phyloP scores from a whole-genome alignment of 2,113 vertebrate species.

The Tetraodon nigroviridis region DNA sequence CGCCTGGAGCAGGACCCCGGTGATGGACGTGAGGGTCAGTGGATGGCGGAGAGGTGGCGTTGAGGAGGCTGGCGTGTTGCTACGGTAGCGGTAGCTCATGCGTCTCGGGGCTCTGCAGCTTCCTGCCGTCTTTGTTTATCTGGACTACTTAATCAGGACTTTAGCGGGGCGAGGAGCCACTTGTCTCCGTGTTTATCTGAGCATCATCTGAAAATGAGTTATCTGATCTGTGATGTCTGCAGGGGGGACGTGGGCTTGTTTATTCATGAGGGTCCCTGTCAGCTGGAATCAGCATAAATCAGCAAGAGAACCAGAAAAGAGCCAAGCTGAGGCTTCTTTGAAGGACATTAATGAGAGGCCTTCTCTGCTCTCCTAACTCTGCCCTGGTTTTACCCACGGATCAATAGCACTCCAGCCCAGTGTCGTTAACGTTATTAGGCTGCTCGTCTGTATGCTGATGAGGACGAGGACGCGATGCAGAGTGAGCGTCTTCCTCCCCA shows the following conservation, averaged over 20 bases:
- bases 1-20: too few relatives aligned
- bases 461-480: constrained; percentile 56
- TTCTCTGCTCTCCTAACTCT: constrained; percentile 29
- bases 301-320: constrained; percentile 19
- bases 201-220: not conserved
- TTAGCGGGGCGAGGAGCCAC: not conserved
- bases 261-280: constrained; percentile 1
- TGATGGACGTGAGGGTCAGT: too few relatives aligned
- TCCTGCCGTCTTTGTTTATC: not conserved
- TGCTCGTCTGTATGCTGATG: constrained; percentile 54
- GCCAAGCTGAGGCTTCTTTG: constrained; percentile 5
- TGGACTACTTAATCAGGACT: not conserved
- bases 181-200: not conserved
- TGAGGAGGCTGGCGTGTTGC: too few relatives aligned
- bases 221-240: not conserved
- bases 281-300: constrained; percentile 24
- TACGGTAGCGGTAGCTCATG: too few relatives aligned
- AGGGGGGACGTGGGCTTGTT: not conserved
- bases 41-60: too few relatives aligned
- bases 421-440: constrained; percentile 63
- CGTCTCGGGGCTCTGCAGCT: not conserved
- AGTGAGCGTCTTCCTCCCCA: too few relatives aligned
- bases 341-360: constrained; percentile 38
- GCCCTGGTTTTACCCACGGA: constrained; percentile 51
- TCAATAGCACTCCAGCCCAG: constrained; percentile 67